These are phyloP conservation scores for Brachionus rubens DNA, from an alignment of 1,140 invertebrate genomes.

Conservation along the genomic window DNA sequence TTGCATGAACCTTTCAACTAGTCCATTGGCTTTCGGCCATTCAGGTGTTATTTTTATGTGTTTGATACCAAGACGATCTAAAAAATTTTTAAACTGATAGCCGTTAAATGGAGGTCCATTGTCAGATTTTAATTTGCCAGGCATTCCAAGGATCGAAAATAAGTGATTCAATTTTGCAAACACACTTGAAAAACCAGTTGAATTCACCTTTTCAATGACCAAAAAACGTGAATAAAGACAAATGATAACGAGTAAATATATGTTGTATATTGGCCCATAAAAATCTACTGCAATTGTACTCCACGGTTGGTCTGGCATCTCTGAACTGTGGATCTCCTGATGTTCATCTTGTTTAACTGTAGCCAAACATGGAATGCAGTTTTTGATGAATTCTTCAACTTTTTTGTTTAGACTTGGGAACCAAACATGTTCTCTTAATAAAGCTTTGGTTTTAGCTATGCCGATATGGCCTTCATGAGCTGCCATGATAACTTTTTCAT, in stretches of 20 bases:
- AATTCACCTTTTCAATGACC: slow-evolving; percentile 49
- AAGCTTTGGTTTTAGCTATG: too few species aligned
- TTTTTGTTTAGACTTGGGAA: slow-evolving; percentile 47
- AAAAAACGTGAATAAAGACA: slow-evolving; percentile 52
- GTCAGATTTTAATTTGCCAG: slow-evolving; percentile 46
- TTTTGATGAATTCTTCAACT: slow-evolving; percentile 46
- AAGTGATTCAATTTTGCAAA: slow-evolving; percentile 39
- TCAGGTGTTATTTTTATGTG: slow-evolving; percentile 48
- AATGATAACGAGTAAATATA: too few species aligned
- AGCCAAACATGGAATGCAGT: slow-evolving; percentile 48
- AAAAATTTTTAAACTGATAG: slow-evolving; percentile 46
- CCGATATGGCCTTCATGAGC: slow-evolving; percentile 48
- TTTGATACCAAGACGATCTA: slow-evolving; percentile 34
- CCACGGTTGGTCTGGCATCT: slow-evolving; percentile 49
- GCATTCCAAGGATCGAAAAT: slow-evolving; percentile 48
- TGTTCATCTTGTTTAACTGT: too few species aligned
- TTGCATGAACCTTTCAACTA: slow-evolving; percentile 47
- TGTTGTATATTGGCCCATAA: slow-evolving; percentile 51
- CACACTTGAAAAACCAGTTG: slow-evolving; percentile 45
- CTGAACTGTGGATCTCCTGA: slow-evolving; percentile 48
- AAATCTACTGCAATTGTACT: slow-evolving; percentile 51
- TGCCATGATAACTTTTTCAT: slow-evolving; percentile 44
- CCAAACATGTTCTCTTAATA: slow-evolving; percentile 49
- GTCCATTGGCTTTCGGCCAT: slow-evolving; percentile 46
- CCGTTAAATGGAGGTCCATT: slow-evolving; percentile 48